Percentiles rank a stretch among this genome's conserved stretches.
Conservation (phyloP, 64 coral and sea anemone species). For the Dendrophyllia cribrosa region DNA sequence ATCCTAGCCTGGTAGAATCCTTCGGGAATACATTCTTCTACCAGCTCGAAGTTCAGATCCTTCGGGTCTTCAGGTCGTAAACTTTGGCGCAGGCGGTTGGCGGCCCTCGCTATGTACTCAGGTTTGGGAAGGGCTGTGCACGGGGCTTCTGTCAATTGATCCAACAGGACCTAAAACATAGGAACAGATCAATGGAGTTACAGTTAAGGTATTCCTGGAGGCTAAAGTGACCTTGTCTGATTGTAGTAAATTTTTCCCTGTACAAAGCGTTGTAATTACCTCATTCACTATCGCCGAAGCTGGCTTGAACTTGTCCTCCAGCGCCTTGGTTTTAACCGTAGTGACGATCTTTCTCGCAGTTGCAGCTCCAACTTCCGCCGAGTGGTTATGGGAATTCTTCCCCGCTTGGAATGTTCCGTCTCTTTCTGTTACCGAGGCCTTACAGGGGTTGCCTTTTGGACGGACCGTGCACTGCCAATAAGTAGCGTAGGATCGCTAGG, state of each 20-base stretch:
- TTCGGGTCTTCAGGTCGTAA: not conserved
- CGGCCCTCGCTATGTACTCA: not conserved
- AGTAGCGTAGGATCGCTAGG: not conserved
- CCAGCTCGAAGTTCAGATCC: not conserved
- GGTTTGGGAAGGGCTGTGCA: not conserved
- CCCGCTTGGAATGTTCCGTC: not conserved
- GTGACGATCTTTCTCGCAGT: slow-evolving; percentile 11
- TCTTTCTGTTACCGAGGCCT: slow-evolving; percentile 7
- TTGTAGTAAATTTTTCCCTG: too few species aligned
- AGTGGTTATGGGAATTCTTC: slow-evolving; percentile 6
- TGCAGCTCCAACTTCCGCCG: slow-evolving; percentile 14
- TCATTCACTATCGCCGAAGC: slow-evolving; percentile 47
- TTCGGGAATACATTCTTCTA: not conserved
- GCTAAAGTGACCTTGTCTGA: too few species aligned
- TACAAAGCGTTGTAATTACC: not conserved
- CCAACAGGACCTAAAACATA: slow-evolving; percentile 9
- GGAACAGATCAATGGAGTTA: not conserved
- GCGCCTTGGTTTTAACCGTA: slow-evolving; percentile 10
- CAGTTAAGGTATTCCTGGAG: too few species aligned
- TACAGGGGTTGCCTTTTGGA: slow-evolving; percentile 1
- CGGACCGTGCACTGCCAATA: not conserved
- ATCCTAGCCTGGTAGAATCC: not conserved
- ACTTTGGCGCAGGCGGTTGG: not conserved
- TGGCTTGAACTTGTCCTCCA: slow-evolving; percentile 34
- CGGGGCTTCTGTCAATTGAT: slow-evolving; percentile 8